Percentiles rank a stretch among this genome's conserved stretches.
phyloP scores from a whole-genome alignment of 2,888 invertebrate species.

The Melikaiella ostensackeni region DNA sequence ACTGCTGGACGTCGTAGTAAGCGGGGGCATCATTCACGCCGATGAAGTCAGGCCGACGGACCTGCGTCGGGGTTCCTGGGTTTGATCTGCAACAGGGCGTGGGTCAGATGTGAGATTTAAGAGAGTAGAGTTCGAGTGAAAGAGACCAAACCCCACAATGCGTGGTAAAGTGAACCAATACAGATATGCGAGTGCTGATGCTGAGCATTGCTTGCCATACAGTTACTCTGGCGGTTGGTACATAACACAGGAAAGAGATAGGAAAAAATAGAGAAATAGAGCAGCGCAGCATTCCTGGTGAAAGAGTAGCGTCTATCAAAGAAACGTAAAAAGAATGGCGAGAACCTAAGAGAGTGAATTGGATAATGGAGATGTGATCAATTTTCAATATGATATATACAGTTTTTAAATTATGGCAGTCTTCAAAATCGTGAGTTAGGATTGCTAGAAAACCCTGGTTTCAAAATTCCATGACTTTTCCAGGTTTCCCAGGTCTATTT shows the following conservation, averaged over 20 bases:
- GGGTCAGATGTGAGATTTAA: not conserved
- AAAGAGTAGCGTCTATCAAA: constrained; percentile 72
- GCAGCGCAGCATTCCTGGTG: constrained; percentile 72
- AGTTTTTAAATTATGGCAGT: not conserved
- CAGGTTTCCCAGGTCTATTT: too few relatives aligned
- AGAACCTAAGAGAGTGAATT: constrained; percentile 53
- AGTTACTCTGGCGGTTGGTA: constrained; percentile 74
- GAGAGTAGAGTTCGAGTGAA: constrained; percentile 12
- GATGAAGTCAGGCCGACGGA: constrained; percentile 92
- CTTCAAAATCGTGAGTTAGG: not conserved
- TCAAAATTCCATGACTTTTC: too few relatives aligned
- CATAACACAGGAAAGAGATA: constrained; percentile 69
- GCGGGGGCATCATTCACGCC: constrained; percentile 79
- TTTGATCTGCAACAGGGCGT: constrained; percentile 85
- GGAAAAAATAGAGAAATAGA: constrained; percentile 56
- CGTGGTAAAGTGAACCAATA: constrained; percentile 65
- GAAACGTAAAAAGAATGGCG: constrained; percentile 65
- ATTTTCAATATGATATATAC: not conserved
- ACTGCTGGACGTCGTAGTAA: constrained; percentile 68
- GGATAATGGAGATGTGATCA: not conserved
- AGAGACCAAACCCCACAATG: constrained; percentile 56
- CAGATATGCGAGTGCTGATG: constrained; percentile 69
- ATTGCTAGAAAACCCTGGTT: too few relatives aligned
- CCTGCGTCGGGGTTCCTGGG: constrained; percentile 94
- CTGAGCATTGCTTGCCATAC: constrained; percentile 73